phyloP scores from a whole-genome alignment of 2,797 vertebrate species.

The Coregonus suidteri region DNA sequence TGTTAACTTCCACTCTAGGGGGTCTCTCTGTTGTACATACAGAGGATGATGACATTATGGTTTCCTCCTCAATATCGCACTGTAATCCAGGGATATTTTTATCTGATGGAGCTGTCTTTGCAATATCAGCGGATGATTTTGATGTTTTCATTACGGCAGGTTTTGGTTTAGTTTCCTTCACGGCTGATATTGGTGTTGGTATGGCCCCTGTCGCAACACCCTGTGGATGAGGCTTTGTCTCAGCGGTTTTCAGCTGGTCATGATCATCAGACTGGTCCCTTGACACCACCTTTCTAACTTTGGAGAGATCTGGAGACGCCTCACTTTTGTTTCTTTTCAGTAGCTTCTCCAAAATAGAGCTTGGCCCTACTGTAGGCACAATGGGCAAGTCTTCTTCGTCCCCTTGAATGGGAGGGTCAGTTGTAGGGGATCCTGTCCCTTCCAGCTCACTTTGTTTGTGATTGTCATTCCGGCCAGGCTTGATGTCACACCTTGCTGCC shows the following conservation, averaged over 20 bases:
- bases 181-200: conserved; percentile 1
- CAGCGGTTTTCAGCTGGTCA: neutral
- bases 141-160: no score
- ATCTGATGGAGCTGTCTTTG: conserved; percentile 3
- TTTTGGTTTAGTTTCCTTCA: no score
- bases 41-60: conserved; percentile 11
- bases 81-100: conserved; percentile 19
- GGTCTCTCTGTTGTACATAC: conserved; percentile 24
- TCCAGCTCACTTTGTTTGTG: neutral
- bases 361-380: conserved; percentile 39
- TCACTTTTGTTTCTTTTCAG: conserved; percentile 65
- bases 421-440: neutral
- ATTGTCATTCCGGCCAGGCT: neutral
- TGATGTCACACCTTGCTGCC: neutral
- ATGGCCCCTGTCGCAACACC: neutral
- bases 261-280: neutral
- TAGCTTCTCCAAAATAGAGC: conserved; percentile 71
- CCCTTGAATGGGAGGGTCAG: neutral
- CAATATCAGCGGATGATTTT: neutral
- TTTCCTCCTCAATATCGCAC: conserved; percentile 4
- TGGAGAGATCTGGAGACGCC: conserved; percentile 30
- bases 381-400: neutral
- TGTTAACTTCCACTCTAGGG: conserved; percentile 11
- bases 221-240: conserved; percentile 6
- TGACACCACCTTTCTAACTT: conserved; percentile 41